phyloP scores from a whole-genome alignment of 1,140 invertebrate genomes.

The Magallana ariakensis region DNA sequence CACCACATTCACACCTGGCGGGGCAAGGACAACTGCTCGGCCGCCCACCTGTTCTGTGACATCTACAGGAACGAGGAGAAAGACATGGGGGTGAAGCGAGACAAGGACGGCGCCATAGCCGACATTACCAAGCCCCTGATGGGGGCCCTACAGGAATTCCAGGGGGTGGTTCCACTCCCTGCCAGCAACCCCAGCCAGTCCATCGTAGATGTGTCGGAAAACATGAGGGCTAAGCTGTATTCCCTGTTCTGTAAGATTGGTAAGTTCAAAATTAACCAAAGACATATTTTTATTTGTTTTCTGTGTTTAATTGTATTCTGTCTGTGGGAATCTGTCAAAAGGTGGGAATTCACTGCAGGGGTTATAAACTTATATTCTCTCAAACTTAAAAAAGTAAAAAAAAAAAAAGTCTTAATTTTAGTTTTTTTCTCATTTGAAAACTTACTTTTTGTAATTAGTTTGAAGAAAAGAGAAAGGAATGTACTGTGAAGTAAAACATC shows the following conservation, averaged over 20 bases:
- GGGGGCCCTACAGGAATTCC: constrained; percentile 74
- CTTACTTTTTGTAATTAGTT: no score
- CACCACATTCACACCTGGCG: constrained; percentile 78
- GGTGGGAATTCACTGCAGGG: no score
- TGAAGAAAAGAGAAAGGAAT: no score
- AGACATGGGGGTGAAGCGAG: constrained; percentile 76
- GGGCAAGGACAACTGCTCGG: constrained; percentile 73
- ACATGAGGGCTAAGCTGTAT: constrained; percentile 80
- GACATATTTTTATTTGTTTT: no score
- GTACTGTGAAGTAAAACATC: no score
- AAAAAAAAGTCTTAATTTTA: no score
- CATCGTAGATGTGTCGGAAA: constrained; percentile 79
- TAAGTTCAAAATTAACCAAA: constrained; percentile 42
- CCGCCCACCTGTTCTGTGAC: constrained; percentile 78
- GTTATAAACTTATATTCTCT: no score
- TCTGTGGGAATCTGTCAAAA: no score
- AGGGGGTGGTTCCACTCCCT: constrained; percentile 71
- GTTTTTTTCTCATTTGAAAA: no score
- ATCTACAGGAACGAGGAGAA: constrained; percentile 79
- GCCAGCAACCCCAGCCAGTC: constrained; percentile 75
- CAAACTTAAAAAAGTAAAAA: no score
- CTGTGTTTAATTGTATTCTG: no score
- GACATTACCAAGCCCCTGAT: constrained; percentile 74
- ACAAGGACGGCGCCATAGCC: constrained; percentile 74
- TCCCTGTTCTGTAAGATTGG: constrained; percentile 79